These are phyloP conservation scores for Athalia rosae DNA, from an alignment of 2,888 invertebrate genomes.

Conservation along the genomic window DNA sequence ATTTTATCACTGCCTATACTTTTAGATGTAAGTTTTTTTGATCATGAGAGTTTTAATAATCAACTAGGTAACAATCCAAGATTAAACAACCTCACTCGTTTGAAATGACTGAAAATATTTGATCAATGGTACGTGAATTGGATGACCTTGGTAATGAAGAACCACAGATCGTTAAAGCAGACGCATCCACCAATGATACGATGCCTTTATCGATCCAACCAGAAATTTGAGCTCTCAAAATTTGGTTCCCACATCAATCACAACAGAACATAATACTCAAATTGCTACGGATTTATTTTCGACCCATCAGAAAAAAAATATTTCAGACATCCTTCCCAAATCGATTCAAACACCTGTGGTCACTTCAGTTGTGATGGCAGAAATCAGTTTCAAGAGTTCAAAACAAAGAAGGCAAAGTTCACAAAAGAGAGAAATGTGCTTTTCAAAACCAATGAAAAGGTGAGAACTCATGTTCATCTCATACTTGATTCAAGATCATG, in stretches of 20 bases:
- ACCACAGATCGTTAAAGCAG: neutral
- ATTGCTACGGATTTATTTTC: neutral
- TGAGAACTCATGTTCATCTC: neutral
- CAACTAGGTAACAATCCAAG: no score
- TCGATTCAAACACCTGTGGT: neutral
- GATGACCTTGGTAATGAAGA: neutral
- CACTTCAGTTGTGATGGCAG: neutral
- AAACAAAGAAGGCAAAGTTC: neutral
- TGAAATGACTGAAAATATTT: no score
- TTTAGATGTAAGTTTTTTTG: neutral
- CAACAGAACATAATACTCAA: neutral
- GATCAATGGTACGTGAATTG: neutral
- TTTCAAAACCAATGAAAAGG: neutral
- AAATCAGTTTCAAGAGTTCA: neutral
- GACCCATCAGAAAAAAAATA: neutral
- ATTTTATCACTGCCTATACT: neutral
- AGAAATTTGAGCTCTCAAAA: conserved; percentile 2
- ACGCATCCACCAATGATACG: neutral
- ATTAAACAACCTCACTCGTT: no score
- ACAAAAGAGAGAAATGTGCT: neutral
- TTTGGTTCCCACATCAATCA: neutral
- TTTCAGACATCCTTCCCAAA: neutral
- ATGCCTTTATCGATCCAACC: neutral
- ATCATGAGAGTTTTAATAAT: neutral
- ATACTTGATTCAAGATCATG: neutral